Percentiles rank a stretch among this genome's conserved stretches.
phyloP scores from a whole-genome alignment of 1,140 invertebrate genomes.

The Drosophila neocordata region DNA sequence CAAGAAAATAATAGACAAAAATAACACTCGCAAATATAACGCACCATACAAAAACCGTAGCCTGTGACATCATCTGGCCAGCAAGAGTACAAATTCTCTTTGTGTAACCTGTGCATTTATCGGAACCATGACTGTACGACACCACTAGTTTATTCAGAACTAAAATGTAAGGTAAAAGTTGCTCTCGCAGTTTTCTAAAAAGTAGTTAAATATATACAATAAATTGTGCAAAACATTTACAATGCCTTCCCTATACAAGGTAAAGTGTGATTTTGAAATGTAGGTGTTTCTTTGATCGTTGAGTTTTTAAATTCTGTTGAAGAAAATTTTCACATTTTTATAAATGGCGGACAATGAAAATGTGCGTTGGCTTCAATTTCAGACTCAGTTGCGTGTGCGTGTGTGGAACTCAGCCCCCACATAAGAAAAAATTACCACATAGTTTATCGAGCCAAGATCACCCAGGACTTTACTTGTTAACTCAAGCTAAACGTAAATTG shows the following conservation, averaged over 20 bases:
- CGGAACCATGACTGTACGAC: slow-evolving; percentile 57
- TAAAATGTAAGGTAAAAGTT: slow-evolving; percentile 76
- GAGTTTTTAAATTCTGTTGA: slow-evolving; percentile 14
- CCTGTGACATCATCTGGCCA: background rate
- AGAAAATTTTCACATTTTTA: slow-evolving; percentile 62
- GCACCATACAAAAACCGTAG: background rate
- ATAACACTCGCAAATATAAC: too few species aligned
- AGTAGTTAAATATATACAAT: slow-evolving; percentile 71
- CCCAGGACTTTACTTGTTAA: background rate
- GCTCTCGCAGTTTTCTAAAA: slow-evolving; percentile 61
- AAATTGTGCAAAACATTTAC: slow-evolving; percentile 44
- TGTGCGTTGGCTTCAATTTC: slow-evolving; percentile 74
- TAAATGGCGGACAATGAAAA: slow-evolving; percentile 81
- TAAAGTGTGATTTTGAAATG: slow-evolving; percentile 36
- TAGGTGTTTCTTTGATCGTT: slow-evolving; percentile 24
- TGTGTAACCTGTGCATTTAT: background rate
- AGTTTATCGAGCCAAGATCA: slow-evolving; percentile 16
- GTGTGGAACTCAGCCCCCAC: slow-evolving; percentile 20
- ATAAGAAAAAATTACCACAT: slow-evolving; percentile 45
- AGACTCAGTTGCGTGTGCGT: slow-evolving; percentile 27
- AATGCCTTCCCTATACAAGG: slow-evolving; percentile 42
- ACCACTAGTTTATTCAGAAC: slow-evolving; percentile 51
- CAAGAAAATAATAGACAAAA: background rate
- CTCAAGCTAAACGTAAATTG: background rate
- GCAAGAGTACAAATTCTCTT: background rate